phyloP scores from a whole-genome alignment of 2,797 vertebrate species.

The Pangasius mekongensis region DNA sequence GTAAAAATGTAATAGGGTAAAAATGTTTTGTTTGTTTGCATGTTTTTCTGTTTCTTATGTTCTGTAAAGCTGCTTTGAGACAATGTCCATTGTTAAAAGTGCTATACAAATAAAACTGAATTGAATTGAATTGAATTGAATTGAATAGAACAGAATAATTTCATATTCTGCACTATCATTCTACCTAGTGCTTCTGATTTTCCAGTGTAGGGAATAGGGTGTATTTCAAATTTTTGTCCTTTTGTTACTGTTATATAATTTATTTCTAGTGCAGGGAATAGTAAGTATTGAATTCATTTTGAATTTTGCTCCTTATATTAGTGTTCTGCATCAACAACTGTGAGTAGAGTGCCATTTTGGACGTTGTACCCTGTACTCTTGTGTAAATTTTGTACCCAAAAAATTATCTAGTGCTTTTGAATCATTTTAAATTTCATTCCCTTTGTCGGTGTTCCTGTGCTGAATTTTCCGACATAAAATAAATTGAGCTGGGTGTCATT shows the following conservation, averaged over 20 bases:
- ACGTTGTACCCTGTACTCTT: neutral
- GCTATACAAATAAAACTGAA: no score
- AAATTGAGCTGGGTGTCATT: neutral
- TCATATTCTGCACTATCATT: neutral
- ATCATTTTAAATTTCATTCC: neutral
- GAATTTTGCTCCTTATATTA: neutral
- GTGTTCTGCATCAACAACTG: neutral
- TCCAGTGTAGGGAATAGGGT: neutral
- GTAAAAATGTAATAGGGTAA: no score
- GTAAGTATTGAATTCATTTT: neutral
- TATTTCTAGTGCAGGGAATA: neutral
- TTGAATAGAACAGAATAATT: no score
- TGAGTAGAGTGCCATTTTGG: neutral
- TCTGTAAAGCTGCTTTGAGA: no score
- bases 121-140: no score
- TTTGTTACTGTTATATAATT: neutral
- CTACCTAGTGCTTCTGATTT: neutral
- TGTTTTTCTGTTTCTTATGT: no score
- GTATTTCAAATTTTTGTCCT: neutral
- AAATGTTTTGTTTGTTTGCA: no score
- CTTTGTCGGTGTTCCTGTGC: neutral
- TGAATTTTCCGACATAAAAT: neutral
- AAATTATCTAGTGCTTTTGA: neutral
- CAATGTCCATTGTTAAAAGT: no score
- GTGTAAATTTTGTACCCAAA: neutral